phyloP scores from a whole-genome alignment of 2,797 vertebrate genomes.

The Lateolabrax maculatus region DNA sequence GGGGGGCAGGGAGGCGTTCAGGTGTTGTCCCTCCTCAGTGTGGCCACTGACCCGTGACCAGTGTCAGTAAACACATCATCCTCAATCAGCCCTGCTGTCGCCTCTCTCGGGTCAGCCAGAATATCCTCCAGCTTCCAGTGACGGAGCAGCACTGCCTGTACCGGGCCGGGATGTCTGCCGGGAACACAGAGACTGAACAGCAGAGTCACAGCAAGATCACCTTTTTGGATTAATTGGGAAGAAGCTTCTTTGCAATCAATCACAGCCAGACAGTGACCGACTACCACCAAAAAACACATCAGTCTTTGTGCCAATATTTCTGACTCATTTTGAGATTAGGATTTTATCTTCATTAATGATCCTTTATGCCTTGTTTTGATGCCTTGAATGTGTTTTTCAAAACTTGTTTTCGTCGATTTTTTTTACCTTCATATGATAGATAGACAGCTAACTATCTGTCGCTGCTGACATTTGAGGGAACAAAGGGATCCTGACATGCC shows the following conservation, averaged over 20 bases:
- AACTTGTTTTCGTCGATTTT: too few relatives aligned
- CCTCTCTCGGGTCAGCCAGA: conserved; percentile 27
- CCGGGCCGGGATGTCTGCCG: neutral
- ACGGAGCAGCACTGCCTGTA: neutral
- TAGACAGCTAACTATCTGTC: too few relatives aligned
- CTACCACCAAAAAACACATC: too few relatives aligned
- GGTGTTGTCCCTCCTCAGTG: conserved; percentile 9
- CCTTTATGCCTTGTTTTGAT: too few relatives aligned
- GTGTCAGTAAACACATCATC: conserved; percentile 59
- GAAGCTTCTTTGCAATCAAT: neutral
- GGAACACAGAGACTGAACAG: neutral
- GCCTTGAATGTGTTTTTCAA: too few relatives aligned
- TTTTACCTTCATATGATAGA: too few relatives aligned
- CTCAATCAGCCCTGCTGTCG: conserved; percentile 37
- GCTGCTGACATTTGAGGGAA: too few relatives aligned
- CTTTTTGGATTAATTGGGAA: neutral
- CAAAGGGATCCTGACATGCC: too few relatives aligned
- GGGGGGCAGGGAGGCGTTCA: conserved; percentile 6
- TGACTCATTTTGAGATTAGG: too few relatives aligned
- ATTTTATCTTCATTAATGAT: too few relatives aligned
- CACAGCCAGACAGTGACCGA: too few relatives aligned
- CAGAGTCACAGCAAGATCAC: neutral
- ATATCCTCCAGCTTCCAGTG: neutral
- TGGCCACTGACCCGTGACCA: conserved; percentile 1
- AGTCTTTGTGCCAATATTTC: too few relatives aligned